These are phyloP conservation scores for Microplitis mediator DNA, from an alignment of 1,140 invertebrate genomes.

Conservation along the genomic window DNA sequence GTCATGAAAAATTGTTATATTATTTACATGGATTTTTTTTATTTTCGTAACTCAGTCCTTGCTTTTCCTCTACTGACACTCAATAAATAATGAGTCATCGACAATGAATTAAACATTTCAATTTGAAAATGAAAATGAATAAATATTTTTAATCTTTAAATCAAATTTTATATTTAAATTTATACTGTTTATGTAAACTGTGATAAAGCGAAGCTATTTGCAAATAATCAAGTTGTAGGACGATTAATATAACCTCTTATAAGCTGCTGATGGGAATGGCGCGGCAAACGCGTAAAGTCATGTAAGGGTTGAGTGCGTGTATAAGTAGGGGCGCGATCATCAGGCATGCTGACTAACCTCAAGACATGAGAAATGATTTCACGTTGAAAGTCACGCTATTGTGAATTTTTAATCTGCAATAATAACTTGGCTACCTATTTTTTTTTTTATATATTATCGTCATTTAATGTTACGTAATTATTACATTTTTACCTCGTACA, in stretches of 20 bases:
- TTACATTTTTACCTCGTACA: no score
- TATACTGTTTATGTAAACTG: background rate
- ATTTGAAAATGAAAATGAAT: no score
- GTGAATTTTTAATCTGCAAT: background rate
- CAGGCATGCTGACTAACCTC: conserved; percentile 18
- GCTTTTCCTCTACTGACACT: no score
- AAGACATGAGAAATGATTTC: conserved; percentile 21
- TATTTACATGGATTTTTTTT: conserved; percentile 20
- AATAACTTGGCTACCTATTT: background rate
- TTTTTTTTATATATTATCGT: background rate
- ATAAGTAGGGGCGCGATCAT: conserved; percentile 19
- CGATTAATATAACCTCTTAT: conserved; percentile 2
- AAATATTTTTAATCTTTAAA: no score
- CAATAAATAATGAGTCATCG: no score
- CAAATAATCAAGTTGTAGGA: background rate
- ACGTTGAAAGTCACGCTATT: conserved; percentile 22
- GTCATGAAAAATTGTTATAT: conserved; percentile 30
- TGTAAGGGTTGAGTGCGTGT: conserved; percentile 4
- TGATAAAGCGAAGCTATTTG: background rate
- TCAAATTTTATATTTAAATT: no score
- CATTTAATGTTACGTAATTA: no score
- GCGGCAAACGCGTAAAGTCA: background rate
- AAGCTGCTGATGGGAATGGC: conserved; percentile 8
- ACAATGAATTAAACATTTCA: no score
- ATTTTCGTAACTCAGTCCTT: no score